Evolutionary conservation across 2,113 vertebrate species (phyloP), one percentile per base, ranked within the genome.

Genomic region (Leptocoma aspasia): DNA sequence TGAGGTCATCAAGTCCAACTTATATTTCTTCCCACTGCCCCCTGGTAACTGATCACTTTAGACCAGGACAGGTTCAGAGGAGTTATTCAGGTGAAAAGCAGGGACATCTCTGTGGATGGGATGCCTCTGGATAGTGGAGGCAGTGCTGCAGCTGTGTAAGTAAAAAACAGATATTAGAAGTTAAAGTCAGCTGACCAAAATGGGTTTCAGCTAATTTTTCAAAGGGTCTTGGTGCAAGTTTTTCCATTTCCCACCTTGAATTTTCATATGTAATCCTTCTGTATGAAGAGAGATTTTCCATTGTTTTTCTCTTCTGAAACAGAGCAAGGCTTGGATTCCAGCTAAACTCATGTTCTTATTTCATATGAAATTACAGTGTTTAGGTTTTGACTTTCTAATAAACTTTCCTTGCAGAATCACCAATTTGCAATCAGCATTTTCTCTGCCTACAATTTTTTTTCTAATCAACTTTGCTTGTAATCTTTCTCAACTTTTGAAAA

Each of bases 381-480:
- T 33, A 61, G 70, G 66, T 47, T 95, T 89, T 86, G 86, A 71
- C 80, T 85, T 65, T 54, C 45, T 75, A 89, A 94, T 59, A 75
- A 92, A 44, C 47, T 85, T 59, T 31, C 76, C 30, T 75, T 78
- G 56, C 64, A 81, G 64, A 90, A 84, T 60, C 72, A 31, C 64
- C 69, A 78, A n/a, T 94, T 84, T 94, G 80, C 60, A 93, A 75
- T 83, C 83, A 91, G 72, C 44, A 8, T 90, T 94, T 93, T 75
- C 49, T 64, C 77, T 89, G 33, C 60, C 72, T 77, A 18, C 39
- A 44, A 13, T 68, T 93, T 70, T 76, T 76, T 50, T 59, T 65
- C 63, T 83, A 92, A 97, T 94, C 76, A 96, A 50, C 79, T 94
- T 77, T 88, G 59, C 76, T 81, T 92, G 82, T 64, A 81, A 76